Percentiles rank a stretch among this genome's conserved stretches.
These are phyloP conservation scores for Liopterus haemorrhoidalis DNA, from an alignment of 2,888 invertebrate species.

Conservation along the genomic window DNA sequence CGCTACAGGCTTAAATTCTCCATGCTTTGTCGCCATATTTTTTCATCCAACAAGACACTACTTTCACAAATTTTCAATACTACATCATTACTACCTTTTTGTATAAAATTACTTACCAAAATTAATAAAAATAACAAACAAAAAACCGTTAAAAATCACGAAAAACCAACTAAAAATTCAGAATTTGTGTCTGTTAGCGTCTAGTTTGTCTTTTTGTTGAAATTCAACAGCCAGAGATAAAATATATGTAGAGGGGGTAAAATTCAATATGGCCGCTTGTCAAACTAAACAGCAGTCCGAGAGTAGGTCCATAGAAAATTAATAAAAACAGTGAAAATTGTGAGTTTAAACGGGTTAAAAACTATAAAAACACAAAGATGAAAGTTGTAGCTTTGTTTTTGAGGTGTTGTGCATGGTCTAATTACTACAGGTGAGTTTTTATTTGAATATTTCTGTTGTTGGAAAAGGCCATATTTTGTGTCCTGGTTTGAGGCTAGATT, in stretches of 20 bases:
- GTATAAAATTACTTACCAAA: slow-evolving; percentile 11
- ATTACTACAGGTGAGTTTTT: slow-evolving; percentile 15
- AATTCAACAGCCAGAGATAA: slow-evolving; percentile 18
- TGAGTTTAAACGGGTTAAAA: neutral
- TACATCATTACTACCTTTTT: slow-evolving; percentile 17
- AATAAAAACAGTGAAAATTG: neutral
- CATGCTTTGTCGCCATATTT: slow-evolving; percentile 14
- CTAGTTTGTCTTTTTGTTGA: slow-evolving; percentile 16
- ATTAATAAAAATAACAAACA: slow-evolving; percentile 18
- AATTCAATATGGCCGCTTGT: slow-evolving; percentile 21
- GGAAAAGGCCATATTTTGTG: slow-evolving; percentile 16
- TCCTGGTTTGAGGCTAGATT: slow-evolving; percentile 21
- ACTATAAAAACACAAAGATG: neutral
- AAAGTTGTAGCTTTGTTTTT: slow-evolving; percentile 1
- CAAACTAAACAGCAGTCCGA: slow-evolving; percentile 4
- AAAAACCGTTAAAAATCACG: slow-evolving; percentile 16
- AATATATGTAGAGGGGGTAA: slow-evolving; percentile 16
- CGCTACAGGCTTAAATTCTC: too few species aligned
- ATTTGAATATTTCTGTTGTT: slow-evolving; percentile 13
- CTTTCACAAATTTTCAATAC: slow-evolving; percentile 16
- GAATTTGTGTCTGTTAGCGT: too few species aligned
- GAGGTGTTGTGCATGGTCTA: slow-evolving; percentile 2
- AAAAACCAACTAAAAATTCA: too few species aligned
- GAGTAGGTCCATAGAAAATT: slow-evolving; percentile 5
- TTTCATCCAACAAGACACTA: slow-evolving; percentile 15